Conservation (phyloP, 2,888 invertebrate genomes). For the Tenodera sinensis region DNA sequence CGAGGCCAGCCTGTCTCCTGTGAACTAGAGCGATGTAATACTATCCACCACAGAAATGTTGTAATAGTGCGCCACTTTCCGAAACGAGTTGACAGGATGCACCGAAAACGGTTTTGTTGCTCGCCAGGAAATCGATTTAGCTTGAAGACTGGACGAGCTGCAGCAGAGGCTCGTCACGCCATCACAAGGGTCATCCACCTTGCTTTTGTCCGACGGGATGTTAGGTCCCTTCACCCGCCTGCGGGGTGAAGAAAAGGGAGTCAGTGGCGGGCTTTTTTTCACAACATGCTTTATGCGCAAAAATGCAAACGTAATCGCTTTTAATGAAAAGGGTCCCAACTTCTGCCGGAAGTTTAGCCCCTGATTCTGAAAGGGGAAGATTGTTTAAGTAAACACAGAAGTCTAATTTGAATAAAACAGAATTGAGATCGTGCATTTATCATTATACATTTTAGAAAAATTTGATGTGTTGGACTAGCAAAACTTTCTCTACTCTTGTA, state of each 20-base stretch:
- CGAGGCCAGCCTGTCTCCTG: background rate
- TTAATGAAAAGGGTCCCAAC: no score
- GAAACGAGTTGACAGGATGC: background rate
- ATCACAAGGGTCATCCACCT: background rate
- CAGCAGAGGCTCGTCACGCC: background rate
- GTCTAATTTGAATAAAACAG: no score
- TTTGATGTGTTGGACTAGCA: no score
- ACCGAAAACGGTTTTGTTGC: background rate
- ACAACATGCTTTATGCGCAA: background rate
- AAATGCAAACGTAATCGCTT: background rate
- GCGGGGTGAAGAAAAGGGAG: background rate
- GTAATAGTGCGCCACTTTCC: background rate
- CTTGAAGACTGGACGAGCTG: background rate
- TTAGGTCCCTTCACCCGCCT: background rate
- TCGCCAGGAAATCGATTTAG: background rate
- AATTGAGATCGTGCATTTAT: no score
- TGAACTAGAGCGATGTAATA: background rate
- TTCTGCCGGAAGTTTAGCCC: background rate
- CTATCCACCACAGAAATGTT: background rate
- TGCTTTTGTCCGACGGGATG: background rate
- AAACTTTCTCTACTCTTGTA: no score
- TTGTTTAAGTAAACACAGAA: no score
- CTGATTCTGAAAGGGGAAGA: no score
- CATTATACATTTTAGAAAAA: no score
- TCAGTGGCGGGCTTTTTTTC: background rate